Conservation (phyloP, 2,797 vertebrate species). For the Falco peregrinus region DNA sequence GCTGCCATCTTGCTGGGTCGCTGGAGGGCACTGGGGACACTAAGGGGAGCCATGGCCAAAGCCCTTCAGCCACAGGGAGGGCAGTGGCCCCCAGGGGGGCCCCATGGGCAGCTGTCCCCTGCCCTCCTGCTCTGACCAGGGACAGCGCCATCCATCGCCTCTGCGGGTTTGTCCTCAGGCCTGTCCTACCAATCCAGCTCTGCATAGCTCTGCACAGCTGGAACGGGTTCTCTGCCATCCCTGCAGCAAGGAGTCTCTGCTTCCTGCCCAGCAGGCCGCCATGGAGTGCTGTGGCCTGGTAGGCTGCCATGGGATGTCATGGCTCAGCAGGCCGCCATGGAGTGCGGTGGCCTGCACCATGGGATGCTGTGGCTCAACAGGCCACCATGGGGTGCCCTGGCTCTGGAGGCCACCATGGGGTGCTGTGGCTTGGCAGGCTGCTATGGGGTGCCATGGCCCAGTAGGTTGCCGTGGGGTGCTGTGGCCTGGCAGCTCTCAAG, state of each 20-base stretch:
- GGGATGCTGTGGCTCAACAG: too few relatives aligned
- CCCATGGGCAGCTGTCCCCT: background rate
- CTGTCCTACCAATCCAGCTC: background rate
- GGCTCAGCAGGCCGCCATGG: too few relatives aligned
- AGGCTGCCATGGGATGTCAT: too few relatives aligned
- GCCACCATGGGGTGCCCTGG: too few relatives aligned
- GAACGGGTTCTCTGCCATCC: background rate
- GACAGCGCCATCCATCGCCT: background rate
- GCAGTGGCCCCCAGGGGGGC: background rate
- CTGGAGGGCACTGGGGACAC: background rate
- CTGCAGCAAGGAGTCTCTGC: background rate
- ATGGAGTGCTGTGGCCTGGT: too few relatives aligned
- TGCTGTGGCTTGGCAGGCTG: background rate
- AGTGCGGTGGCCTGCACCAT: too few relatives aligned
- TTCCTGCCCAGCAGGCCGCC: background rate
- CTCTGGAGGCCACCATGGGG: too few relatives aligned
- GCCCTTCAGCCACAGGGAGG: background rate
- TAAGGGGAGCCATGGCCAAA: background rate
- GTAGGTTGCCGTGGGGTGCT: background rate
- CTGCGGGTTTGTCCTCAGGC: fast-evolving
- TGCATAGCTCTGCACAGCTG: background rate
- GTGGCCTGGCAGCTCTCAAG: background rate
- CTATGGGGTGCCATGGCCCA: too few relatives aligned
- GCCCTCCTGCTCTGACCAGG: background rate
- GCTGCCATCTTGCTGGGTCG: background rate